A percentile compares a stretch with the other conserved stretches of the same genome.
These are phyloP conservation scores for Characodon lateralis DNA, from an alignment of 2,797 vertebrate species.

Conservation along the genomic window DNA sequence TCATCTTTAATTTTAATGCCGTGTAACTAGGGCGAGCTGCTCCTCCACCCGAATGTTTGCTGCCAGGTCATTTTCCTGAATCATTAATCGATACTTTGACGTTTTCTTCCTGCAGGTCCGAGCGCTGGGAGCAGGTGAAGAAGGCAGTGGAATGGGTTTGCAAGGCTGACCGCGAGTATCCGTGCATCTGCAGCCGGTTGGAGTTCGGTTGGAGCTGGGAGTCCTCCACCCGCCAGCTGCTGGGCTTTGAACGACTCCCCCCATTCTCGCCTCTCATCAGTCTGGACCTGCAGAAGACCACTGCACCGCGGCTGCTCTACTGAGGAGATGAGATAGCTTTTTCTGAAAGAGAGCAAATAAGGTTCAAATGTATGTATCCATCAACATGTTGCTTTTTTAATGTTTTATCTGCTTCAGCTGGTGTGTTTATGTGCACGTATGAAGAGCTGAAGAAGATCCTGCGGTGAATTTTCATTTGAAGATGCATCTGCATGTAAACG, in stretches of 20 bases:
- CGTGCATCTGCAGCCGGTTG: slow-evolving; percentile 82
- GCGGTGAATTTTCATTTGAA: no score
- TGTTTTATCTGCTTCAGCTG: not conserved
- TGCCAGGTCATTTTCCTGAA: not conserved
- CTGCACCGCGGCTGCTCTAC: not conserved
- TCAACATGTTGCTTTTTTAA: not conserved
- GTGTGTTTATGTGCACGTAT: not conserved
- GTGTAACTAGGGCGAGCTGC: no score
- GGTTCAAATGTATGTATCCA: no score
- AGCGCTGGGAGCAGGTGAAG: slow-evolving; percentile 71
- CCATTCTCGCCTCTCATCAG: slow-evolving; percentile 57
- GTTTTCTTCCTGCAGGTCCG: slow-evolving; percentile 46
- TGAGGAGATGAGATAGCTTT: slow-evolving; percentile 8
- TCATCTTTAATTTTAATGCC: no score
- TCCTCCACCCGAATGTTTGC: not conserved
- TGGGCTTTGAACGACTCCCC: slow-evolving; percentile 64
- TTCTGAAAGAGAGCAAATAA: not conserved
- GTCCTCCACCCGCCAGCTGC: slow-evolving; percentile 82
- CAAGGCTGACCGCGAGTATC: slow-evolving; percentile 82
- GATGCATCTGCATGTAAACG: not conserved
- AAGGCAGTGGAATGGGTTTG: slow-evolving; percentile 81
- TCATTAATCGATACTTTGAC: not conserved
- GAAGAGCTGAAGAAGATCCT: not conserved
- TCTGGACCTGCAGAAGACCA: slow-evolving; percentile 32
- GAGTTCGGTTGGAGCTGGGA: slow-evolving; percentile 87